These are phyloP conservation scores for Drosophila virilis DNA, from an alignment of 1,140 invertebrate species.

Conservation along the genomic window DNA sequence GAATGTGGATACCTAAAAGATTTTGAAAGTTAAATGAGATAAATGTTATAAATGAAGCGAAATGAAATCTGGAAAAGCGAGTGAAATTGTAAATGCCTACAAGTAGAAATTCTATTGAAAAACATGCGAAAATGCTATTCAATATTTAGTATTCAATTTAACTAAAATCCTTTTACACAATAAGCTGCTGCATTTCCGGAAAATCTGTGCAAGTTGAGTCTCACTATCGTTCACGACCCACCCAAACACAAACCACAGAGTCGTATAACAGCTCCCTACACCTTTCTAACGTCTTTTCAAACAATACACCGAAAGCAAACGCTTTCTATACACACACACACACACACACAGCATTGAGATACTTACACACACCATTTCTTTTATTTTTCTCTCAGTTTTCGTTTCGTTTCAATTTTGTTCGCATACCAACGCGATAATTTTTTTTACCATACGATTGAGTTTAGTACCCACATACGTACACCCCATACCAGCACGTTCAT, in stretches of 20 bases:
- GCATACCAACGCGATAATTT: slow-evolving; percentile 51
- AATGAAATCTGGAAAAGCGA: too few species aligned
- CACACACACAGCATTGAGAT: slow-evolving; percentile 7
- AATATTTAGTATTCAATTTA: too few species aligned
- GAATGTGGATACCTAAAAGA: too few species aligned
- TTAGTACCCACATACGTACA: slow-evolving; percentile 9
- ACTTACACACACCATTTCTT: slow-evolving; percentile 33
- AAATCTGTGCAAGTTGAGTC: slow-evolving; percentile 10
- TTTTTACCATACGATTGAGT: slow-evolving; percentile 13
- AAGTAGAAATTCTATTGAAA: too few species aligned
- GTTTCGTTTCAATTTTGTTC: slow-evolving; percentile 37
- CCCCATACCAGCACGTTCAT: slow-evolving; percentile 57
- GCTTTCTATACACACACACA: slow-evolving; percentile 45
- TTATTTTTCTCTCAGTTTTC: slow-evolving; percentile 43
- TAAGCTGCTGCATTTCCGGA: slow-evolving; percentile 8
- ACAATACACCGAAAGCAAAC: slow-evolving; percentile 24
- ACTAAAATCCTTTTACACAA: background rate
- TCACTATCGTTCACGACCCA: slow-evolving; percentile 30
- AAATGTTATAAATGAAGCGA: too few species aligned
- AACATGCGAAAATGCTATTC: too few species aligned
- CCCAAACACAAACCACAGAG: slow-evolving; percentile 38
- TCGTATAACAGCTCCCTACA: slow-evolving; percentile 34
- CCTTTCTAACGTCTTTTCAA: slow-evolving; percentile 38
- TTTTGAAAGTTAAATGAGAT: too few species aligned
- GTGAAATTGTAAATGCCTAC: too few species aligned